These are phyloP conservation scores for Amphiura filiformis DNA, from an alignment of 35 echinoderm and acorn worm species.

Conservation along the genomic window DNA sequence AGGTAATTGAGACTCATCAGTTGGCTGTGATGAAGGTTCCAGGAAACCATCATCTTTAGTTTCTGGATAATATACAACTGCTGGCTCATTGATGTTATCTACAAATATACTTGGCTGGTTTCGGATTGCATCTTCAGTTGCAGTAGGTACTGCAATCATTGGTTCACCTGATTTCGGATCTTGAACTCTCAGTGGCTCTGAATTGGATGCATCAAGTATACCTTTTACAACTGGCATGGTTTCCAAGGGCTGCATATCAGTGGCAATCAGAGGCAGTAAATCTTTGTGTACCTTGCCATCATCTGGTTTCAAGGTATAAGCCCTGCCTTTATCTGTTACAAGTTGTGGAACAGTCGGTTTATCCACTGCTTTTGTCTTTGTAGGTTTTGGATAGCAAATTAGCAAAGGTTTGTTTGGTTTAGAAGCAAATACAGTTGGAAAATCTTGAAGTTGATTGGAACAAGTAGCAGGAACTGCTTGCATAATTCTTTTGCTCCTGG, in stretches of 20 bases:
- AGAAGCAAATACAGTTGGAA: neutral
- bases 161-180: constrained; percentile 49
- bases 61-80: constrained; percentile 29
- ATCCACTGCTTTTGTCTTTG: no score
- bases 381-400: constrained; percentile 32
- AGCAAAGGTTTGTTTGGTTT: constrained; percentile 24
- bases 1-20: no score
- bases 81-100: neutral
- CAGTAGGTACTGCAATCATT: constrained; percentile 32
- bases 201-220: neutral
- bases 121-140: constrained; percentile 10
- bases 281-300: neutral
- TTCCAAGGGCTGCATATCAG: neutral
- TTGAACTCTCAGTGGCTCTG: constrained; percentile 30
- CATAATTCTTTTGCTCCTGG: constrained; percentile 44
- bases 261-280: neutral
- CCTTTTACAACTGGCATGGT: constrained; percentile 34
- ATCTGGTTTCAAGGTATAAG: constrained; percentile 28
- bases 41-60: neutral
- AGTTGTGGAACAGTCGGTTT: neutral
- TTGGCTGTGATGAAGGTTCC: neutral
- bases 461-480: constrained; percentile 38
- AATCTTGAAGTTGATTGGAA: constrained; percentile 18
- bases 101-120: constrained; percentile 21
- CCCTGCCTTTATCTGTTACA: constrained; percentile 27